Conservation (phyloP, 2,797 vertebrate species). For the Phoebastria nigripes region DNA sequence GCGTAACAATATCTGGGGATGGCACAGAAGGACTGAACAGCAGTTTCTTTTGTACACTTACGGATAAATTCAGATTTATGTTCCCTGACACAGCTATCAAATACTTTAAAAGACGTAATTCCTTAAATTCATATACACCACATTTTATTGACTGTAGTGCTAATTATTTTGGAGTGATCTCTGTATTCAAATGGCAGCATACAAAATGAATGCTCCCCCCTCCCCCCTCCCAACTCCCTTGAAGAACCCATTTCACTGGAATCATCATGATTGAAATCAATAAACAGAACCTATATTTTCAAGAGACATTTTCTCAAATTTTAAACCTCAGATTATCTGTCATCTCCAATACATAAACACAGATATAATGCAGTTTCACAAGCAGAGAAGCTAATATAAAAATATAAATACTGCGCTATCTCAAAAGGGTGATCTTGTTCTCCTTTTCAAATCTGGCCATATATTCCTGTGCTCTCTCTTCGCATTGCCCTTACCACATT, state of each 20-base stretch:
- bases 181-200: not conserved
- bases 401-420: not conserved
- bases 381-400: not conserved
- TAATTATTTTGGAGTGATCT: not conserved
- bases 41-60: not conserved
- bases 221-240: fast-evolving
- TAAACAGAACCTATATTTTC: not conserved
- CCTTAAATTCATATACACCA: not conserved
- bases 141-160: not conserved
- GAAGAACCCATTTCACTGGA: not conserved
- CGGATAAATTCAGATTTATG: not conserved
- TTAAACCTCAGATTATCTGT: not conserved
- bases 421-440: not conserved
- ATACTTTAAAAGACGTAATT: not conserved
- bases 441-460: not conserved
- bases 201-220: not conserved
- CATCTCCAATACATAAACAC: not conserved
- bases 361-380: not conserved
- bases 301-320: not conserved
- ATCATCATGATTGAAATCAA: not conserved
- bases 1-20: not conserved
- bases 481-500: not conserved
- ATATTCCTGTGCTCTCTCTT: not conserved
- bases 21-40: not conserved
- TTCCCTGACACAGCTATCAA: not conserved